These are phyloP conservation scores for Geodia barretti DNA, from an alignment of 37 sponge, comb jelly and placozoan species.

Conservation along the genomic window DNA sequence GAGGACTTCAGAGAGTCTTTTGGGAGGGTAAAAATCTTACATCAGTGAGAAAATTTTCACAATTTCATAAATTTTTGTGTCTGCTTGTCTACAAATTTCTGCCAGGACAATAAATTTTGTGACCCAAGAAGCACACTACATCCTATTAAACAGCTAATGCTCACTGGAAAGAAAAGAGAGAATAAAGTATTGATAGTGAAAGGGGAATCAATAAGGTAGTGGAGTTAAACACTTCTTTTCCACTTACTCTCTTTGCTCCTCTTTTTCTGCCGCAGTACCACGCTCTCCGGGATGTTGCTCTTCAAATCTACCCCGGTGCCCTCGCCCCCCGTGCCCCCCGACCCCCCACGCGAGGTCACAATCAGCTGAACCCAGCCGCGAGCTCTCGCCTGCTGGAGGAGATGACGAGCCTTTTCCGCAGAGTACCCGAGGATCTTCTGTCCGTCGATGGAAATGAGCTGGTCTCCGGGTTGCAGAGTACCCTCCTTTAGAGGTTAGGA, in stretches of 20 bases:
- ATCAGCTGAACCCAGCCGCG: conserved; percentile 49
- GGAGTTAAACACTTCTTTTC: no score
- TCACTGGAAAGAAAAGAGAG: no score
- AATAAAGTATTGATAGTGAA: no score
- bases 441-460: conserved; percentile 66
- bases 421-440: conserved; percentile 63
- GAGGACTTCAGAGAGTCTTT: conserved; percentile 27
- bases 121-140: no score
- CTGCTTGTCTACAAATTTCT: no score
- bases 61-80: no score
- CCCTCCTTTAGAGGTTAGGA: conserved; percentile 50
- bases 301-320: neutral
- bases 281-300: conserved; percentile 1
- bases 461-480: conserved; percentile 67
- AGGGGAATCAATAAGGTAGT: neutral
- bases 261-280: conserved; percentile 9
- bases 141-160: no score
- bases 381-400: conserved; percentile 30
- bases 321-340: neutral
- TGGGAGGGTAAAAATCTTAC: neutral
- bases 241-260: conserved; percentile 1
- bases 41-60: no score
- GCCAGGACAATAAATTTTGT: no score
- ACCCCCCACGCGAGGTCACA: conserved; percentile 26
- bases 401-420: conserved; percentile 44